phyloP scores from a whole-genome alignment of 2,888 invertebrate genomes.

The Sthenelais limicola region DNA sequence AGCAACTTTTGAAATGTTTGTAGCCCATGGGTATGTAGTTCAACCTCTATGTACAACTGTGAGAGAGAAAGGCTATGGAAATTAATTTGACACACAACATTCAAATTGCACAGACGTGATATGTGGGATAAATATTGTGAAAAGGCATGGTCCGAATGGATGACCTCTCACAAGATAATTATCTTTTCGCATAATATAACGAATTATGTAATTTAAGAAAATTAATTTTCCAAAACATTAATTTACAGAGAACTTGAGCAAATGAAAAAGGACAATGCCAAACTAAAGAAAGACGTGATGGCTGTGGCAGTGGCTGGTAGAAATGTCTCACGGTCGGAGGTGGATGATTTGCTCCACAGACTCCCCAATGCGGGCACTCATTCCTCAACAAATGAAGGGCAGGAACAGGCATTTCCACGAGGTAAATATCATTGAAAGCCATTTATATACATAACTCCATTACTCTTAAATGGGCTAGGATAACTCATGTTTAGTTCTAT shows the following conservation, averaged over 20 bases:
- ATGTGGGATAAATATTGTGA: neutral
- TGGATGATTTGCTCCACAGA: slow-evolving; percentile 20
- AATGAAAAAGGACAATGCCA: slow-evolving; percentile 19
- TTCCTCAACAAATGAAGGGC: too few relatives aligned
- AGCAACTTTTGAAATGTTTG: too few relatives aligned
- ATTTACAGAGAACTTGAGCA: slow-evolving; percentile 33
- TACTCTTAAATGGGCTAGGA: too few relatives aligned
- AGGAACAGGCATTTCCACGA: too few relatives aligned
- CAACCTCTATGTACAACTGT: too few relatives aligned
- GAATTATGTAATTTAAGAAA: too few relatives aligned
- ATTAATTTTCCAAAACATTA: neutral
- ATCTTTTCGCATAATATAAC: neutral
- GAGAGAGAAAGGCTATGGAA: too few relatives aligned
- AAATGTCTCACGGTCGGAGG: slow-evolving; percentile 14
- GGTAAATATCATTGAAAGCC: too few relatives aligned
- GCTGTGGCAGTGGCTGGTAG: slow-evolving; percentile 30
- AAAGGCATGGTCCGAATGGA: neutral
- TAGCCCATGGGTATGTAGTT: too few relatives aligned
- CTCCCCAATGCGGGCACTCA: too few relatives aligned
- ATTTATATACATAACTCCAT: too few relatives aligned
- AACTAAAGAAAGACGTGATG: slow-evolving; percentile 36
- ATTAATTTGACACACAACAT: neutral
- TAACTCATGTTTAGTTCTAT: too few relatives aligned
- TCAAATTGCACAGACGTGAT: neutral
- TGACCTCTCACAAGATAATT: neutral